Percentiles rank a stretch among this genome's conserved stretches.
Conservation (phyloP, 1,140 invertebrate species). For the Steinernema khuongi region DNA sequence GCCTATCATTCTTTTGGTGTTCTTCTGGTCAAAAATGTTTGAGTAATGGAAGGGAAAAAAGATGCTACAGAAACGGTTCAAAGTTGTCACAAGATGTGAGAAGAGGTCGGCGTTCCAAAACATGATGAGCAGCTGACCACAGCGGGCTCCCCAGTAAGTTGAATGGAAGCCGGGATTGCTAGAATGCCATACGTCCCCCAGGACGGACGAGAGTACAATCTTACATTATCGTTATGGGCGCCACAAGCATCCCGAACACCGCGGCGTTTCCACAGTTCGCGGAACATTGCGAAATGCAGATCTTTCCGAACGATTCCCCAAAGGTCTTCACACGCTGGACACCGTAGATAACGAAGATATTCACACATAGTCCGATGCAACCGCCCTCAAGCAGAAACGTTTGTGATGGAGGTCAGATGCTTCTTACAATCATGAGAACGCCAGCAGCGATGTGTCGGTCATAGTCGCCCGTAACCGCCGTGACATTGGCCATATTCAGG, state of each 20-base stretch:
- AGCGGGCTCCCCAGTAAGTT: constrained; percentile 1
- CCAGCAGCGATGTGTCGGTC: no score
- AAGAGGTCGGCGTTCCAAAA: background rate
- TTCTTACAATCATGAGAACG: no score
- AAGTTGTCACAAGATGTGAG: background rate
- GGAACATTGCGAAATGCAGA: background rate
- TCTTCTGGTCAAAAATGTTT: background rate
- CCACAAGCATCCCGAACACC: background rate
- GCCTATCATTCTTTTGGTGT: background rate
- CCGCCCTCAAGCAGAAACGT: no score
- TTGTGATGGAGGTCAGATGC: no score
- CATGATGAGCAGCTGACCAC: background rate
- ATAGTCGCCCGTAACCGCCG: no score
- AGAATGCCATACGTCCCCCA: no score
- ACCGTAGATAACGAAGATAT: background rate
- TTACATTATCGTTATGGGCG: background rate
- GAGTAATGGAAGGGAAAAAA: background rate
- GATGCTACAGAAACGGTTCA: background rate
- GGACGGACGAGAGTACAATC: no score
- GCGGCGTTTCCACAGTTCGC: background rate
- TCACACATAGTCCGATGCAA: no score
- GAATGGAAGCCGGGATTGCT: background rate
- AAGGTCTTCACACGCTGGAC: background rate
- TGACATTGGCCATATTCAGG: no score
- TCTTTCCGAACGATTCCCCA: background rate